Conservation (phyloP, 2,797 vertebrate species). For the Clarias fuscus region DNA sequence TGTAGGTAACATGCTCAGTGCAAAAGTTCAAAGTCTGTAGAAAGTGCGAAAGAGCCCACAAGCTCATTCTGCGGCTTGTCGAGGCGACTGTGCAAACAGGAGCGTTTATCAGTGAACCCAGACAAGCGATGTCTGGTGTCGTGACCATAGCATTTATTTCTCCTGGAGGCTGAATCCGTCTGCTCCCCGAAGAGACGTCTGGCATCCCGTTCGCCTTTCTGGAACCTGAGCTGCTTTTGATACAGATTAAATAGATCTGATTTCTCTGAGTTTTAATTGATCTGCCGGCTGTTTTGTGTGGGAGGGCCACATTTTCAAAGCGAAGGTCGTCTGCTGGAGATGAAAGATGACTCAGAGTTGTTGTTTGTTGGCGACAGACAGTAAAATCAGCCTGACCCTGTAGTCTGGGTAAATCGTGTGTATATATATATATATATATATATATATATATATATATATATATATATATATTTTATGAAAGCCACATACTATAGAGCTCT, state of each 20-base stretch:
- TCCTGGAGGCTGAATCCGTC: constrained; percentile 43
- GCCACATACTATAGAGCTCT: background rate
- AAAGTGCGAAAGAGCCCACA: constrained; percentile 35
- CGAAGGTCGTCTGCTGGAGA: constrained; percentile 41
- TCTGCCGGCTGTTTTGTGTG: constrained; percentile 41
- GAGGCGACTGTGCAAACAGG: constrained; percentile 23
- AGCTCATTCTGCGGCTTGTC: constrained; percentile 28
- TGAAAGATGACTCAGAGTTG: constrained; percentile 53
- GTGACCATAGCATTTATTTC: constrained; percentile 20
- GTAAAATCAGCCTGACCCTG: constrained; percentile 36
- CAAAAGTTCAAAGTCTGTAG: constrained; percentile 48
- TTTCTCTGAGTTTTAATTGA: constrained; percentile 54
- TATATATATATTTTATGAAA: background rate
- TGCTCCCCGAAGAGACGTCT: constrained; percentile 46
- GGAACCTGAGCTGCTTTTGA: constrained; percentile 53
- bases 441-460: too few species aligned
- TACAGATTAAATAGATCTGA: constrained; percentile 44
- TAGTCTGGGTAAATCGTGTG: constrained; percentile 1
- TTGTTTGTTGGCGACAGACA: constrained; percentile 41
- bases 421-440: too few species aligned
- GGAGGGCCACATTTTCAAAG: constrained; percentile 41
- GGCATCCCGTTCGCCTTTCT: constrained; percentile 48
- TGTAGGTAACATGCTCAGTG: constrained; percentile 29
- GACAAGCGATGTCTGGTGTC: constrained; percentile 2
- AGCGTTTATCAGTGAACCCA: constrained; percentile 33